phyloP scores from a whole-genome alignment of 2,888 invertebrate genomes.

The Melanophora roralis region DNA sequence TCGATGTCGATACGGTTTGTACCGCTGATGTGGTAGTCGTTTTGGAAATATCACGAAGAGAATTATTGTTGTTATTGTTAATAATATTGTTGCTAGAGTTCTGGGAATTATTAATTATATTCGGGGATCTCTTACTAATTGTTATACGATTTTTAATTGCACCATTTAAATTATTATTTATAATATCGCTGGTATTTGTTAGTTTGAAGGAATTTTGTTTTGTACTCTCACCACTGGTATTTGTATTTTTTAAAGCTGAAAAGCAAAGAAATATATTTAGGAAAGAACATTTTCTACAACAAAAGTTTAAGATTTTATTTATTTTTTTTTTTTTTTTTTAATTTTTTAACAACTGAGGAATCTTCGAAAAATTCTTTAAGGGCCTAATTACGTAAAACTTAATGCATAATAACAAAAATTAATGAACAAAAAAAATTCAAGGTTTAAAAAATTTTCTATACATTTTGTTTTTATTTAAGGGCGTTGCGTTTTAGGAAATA shows the following conservation, averaged over 20 bases:
- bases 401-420: no score
- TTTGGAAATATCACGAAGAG: slow-evolving; percentile 37
- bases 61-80: slow-evolving; percentile 60
- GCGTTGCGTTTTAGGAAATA: no score
- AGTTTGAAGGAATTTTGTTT: slow-evolving; percentile 57
- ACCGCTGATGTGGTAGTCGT: slow-evolving; percentile 45
- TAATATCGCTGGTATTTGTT: slow-evolving; percentile 58
- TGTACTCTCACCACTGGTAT: slow-evolving; percentile 60
- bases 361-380: no score
- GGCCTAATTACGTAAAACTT: no score
- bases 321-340: no score
- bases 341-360: no score
- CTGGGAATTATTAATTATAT: slow-evolving; percentile 46
- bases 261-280: not conserved
- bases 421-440: no score
- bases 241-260: slow-evolving; percentile 58
- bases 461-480: no score
- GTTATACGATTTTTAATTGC: slow-evolving; percentile 55
- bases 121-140: slow-evolving; percentile 58
- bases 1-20: slow-evolving; percentile 65
- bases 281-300: not conserved
- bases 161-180: slow-evolving; percentile 50
- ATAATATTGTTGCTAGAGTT: slow-evolving; percentile 48
- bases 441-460: no score
- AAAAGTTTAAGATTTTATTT: no score